These are phyloP conservation scores for Hesperia comma DNA, from an alignment of 2,888 invertebrate species.

Conservation along the genomic window DNA sequence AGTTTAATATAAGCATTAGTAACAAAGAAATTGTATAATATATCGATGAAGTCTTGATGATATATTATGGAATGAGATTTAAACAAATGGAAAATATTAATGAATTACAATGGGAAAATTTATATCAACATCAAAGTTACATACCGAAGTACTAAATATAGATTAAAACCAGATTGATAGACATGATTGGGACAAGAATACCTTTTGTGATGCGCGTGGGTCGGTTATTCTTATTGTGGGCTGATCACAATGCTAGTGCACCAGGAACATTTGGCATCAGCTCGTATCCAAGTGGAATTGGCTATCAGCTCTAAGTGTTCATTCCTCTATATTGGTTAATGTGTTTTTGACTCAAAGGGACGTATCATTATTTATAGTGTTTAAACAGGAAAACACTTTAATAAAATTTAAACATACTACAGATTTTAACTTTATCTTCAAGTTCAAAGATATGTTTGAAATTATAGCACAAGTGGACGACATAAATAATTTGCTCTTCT, in stretches of 20 bases:
- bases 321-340: slow-evolving; percentile 16
- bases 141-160: slow-evolving; percentile 53
- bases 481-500: not conserved
- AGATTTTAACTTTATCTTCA: no score
- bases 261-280: slow-evolving; percentile 47
- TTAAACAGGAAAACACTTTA: not conserved
- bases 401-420: not conserved
- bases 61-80: no score
- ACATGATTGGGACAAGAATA: slow-evolving; percentile 53
- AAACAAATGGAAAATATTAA: no score
- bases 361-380: not conserved
- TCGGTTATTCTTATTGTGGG: slow-evolving; percentile 38
- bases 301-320: slow-evolving; percentile 36
- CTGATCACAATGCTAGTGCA: slow-evolving; percentile 32
- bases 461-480: not conserved
- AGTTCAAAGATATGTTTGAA: no score
- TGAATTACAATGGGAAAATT: not conserved
- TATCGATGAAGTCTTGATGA: no score
- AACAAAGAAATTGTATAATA: no score
- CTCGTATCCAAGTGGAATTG: slow-evolving; percentile 38
- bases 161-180: slow-evolving; percentile 53
- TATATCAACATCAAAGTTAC: slow-evolving; percentile 33
- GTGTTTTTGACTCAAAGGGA: slow-evolving; percentile 1
- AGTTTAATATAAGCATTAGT: no score
- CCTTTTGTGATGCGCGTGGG: slow-evolving; percentile 64